Evolutionary conservation across 2,113 vertebrate genomes (phyloP), one percentile per base, ranked within the genome.

Genomic region (Ceuthmochares aereus): DNA sequence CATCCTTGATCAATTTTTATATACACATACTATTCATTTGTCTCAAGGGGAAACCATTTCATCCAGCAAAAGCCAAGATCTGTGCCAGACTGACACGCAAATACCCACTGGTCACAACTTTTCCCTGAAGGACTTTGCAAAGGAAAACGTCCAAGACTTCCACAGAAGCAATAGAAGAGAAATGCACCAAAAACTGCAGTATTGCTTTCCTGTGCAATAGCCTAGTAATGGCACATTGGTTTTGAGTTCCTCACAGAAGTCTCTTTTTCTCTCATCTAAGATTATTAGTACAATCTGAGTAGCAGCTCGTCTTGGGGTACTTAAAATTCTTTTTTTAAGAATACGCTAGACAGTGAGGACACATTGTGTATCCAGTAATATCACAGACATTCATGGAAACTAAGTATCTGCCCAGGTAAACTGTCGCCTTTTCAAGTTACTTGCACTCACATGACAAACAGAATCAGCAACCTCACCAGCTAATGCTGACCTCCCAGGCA

Each of bases 391-490:
- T 72, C 29, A 63, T 1, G 4, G 72, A 63, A 78, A 89, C 2
- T 0, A 1, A 75, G 16, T 9, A 40, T 27, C 20, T 87, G 40
- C 30, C 45, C 37, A 67, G 56, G n/a, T 49, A 63, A 90, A 21
- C 6, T 37, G 40, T n/a, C 14, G 80, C 25, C 18, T 37, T 9
- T 14, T 4, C 0, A 6, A 82, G 51, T 17, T 27, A 30, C 7
- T 11, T 47, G 10, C 29, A 66, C 13, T 30, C 49, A 67, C 21
- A 62, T 19, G 22, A 32, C 11, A 88, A 62, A 34, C 55, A 58
- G 64, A 0, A 0, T 17, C 56, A 52, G 18, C 20, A 40, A 55
- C 45, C 51, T 75, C 5, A 4, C 6, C 77, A 82, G 64, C 27
- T 30, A 32, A 21, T 52, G 55, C 64, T 62, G 45, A 45, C 27